Conservation (phyloP, 2,113 vertebrate genomes). For the Mobula birostris region DNA sequence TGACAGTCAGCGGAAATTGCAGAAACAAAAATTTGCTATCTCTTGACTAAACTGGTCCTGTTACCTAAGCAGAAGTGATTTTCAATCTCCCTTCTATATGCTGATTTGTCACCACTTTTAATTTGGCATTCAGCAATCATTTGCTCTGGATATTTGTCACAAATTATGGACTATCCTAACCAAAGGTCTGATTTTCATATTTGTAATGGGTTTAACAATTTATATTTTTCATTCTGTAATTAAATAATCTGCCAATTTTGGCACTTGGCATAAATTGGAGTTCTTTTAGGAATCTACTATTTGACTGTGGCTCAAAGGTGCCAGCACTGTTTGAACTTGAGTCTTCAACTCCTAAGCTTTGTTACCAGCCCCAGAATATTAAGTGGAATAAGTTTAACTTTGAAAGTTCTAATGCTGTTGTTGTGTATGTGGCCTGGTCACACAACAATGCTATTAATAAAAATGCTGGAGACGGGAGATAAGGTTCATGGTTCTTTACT, state of each 20-base stretch:
- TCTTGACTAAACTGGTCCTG: not conserved
- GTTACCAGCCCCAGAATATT: not conserved
- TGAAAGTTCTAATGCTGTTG: no score
- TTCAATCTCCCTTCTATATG: no score
- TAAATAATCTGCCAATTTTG: not conserved
- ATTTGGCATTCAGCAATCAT: no score
- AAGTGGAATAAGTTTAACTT: not conserved
- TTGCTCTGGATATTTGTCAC: not conserved
- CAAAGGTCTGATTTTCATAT: not conserved
- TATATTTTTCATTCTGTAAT: not conserved
- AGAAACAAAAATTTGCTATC: not conserved
- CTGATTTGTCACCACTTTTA: no score
- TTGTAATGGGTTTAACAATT: not conserved
- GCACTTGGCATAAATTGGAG: not conserved
- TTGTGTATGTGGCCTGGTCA: no score
- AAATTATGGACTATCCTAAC: not conserved
- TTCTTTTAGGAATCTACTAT: no score
- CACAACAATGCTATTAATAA: no score
- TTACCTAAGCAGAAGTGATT: not conserved
- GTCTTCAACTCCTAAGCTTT: not conserved
- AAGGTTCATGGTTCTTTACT: no score
- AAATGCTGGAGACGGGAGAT: no score
- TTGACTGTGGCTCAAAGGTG: not conserved
- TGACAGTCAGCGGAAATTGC: not conserved
- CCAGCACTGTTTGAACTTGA: not conserved